A percentile compares a stretch with the other conserved stretches of the same genome.
These are phyloP conservation scores for Digitonthophagus gazella DNA, from an alignment of 2,888 invertebrate genomes.

Conservation along the genomic window DNA sequence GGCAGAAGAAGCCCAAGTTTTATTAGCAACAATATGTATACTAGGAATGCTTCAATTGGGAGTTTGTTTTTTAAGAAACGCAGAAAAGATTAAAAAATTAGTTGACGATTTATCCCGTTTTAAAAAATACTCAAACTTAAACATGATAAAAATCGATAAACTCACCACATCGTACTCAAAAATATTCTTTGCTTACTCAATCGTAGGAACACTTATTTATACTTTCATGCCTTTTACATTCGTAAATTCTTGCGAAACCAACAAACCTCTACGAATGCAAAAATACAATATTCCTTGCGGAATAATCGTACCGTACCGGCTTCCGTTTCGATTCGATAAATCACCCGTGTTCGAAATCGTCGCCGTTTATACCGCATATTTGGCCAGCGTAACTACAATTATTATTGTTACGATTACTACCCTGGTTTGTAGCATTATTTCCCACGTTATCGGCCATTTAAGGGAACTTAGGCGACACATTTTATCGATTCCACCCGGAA, in stretches of 20 bases:
- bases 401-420: conserved; percentile 5
- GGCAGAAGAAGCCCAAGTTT: conserved; percentile 2
- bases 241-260: conserved; percentile 3
- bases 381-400: conserved; percentile 4
- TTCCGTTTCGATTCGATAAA: conserved; percentile 13
- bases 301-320: background rate
- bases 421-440: conserved; percentile 10
- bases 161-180: conserved; percentile 9
- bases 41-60: conserved; percentile 13
- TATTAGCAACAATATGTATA: background rate
- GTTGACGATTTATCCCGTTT: conserved; percentile 8
- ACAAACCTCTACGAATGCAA: conserved; percentile 5
- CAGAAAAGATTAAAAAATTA: conserved; percentile 9
- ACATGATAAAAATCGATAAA: conserved; percentile 10
- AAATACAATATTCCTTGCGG: conserved; percentile 18
- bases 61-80: conserved; percentile 15
- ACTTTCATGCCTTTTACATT: background rate
- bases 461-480: background rate
- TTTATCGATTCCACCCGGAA: background rate
- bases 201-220: conserved; percentile 8
- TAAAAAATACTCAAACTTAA: conserved; percentile 8
- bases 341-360: conserved; percentile 16
- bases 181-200: background rate
- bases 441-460: conserved; percentile 8
- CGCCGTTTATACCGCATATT: background rate